Evolutionary conservation across 2,113 vertebrate species (phyloP), one percentile per base, ranked within the genome.

Genomic region (Pollimyrus isidori): DNA sequence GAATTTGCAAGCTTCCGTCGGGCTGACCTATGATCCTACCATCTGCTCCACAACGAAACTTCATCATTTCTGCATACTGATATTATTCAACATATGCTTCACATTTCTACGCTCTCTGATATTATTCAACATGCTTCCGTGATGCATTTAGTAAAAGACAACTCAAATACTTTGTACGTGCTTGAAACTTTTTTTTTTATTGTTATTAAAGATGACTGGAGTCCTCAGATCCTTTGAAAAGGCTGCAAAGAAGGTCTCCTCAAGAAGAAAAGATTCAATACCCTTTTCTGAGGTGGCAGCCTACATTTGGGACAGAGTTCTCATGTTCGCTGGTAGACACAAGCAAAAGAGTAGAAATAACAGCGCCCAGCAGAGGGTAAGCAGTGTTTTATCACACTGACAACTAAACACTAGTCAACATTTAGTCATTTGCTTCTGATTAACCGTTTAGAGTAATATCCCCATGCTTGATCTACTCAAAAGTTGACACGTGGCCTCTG

Each of bases 331-430:
- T 88, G 93, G 92, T 10, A 87, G 87, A 87, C 49, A 49, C 7
- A 90, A 11, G 84, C 69, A 46, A 10, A 88, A 11, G 58, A 11
- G 1, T 35, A 89, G 48, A 48, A 93, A 94, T 50, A 35, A 90
- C 2, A 48, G 90, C 2, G 0, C 53, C 4, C 48, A 86, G 9
- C 23, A 87, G 15, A 95, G 89, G 45, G 96, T 97, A 90, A 96
- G 93, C 35, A 89, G 89, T 65, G 42, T 5, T 73, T 86, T 87
- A 39, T 65, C 4, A 84, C 6, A 46, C 30, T 30, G 30, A 39
- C 69, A 42, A 7, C 35, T 5, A n/a, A 84, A 45, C 1, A 30
- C 39, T 9, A 82, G 45, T 9, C 7, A 48, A 39, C 45, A 23
- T 84, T 84, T n/a, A 84, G 82, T 23, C 6, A 45, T 84, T 46